phyloP scores from a whole-genome alignment of 1,140 invertebrate species.

The Trachelipus rathkii region DNA sequence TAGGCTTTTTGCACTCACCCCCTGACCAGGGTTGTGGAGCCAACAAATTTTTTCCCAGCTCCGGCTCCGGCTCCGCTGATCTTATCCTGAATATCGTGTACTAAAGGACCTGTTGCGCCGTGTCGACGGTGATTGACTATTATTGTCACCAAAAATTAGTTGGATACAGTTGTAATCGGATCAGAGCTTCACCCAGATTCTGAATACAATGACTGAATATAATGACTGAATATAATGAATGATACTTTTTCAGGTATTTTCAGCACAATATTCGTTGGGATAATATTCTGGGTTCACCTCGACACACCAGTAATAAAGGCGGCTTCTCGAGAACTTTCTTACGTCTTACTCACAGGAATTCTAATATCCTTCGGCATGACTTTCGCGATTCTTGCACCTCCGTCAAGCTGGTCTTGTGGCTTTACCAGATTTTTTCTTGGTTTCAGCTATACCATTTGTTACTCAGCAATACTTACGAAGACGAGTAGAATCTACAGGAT shows the following conservation, averaged over 20 bases:
- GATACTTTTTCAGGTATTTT: constrained; percentile 62
- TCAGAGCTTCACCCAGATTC: too few species aligned
- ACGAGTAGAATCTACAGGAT: constrained; percentile 60
- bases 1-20: too few species aligned
- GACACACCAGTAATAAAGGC: constrained; percentile 61
- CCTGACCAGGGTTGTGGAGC: too few species aligned
- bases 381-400: constrained; percentile 57
- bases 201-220: too few species aligned
- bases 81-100: too few species aligned
- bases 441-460: constrained; percentile 57
- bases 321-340: constrained; percentile 56
- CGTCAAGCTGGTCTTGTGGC: constrained; percentile 53
- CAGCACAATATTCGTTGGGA: constrained; percentile 65
- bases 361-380: constrained; percentile 58
- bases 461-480: constrained; percentile 59
- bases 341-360: constrained; percentile 54
- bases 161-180: too few species aligned
- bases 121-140: too few species aligned
- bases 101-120: too few species aligned
- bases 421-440: constrained; percentile 57
- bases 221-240: too few species aligned
- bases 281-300: constrained; percentile 63
- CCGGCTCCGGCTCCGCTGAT: too few species aligned
- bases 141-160: too few species aligned
- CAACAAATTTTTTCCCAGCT: too few species aligned